Base-by-base conservation (phyloP, 2,888 invertebrate species). In the Mimas tiliae region DNA sequence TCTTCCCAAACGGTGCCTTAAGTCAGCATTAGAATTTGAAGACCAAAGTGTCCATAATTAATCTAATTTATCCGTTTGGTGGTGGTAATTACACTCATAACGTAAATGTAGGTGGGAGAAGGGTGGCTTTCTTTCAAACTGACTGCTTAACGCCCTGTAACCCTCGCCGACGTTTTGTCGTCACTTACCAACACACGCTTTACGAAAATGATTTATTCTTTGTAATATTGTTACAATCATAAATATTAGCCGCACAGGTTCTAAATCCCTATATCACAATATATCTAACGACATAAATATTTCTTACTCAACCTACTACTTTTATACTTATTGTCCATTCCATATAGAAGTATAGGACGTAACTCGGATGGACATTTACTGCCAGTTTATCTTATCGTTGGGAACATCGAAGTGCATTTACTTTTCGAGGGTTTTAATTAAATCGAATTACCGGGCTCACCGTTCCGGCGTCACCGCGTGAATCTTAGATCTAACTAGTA, bases 401-500 rank as follows among this genome's bases (percentile, higher is more conserved):
- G 72, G 75, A 74, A 82, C 82, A 82, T 82, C 71, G 78, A 81
- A 79, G 78, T 75, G 71, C 78, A 76, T 83, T 83, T 79, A 82
- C 84, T 79, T 80, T 42, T 74, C 81, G 80, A 85, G 78, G 82
- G 82, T 82, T 90, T 91, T 91, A 91, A 91, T 91, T 90, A 91
- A 92, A 91, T 88, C 86, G 88, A 89, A 91, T 91, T 90, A 89
- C 85, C 76, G 75, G 83, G 85, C 85, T 84, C 85, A 84, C 82
- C 83, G 83, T 86, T 84, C 80, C 83, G 79, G 85, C 85, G 84
- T 84, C 80, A 82, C 79, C 76, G 77, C 77, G 75, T 77, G 84
- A 85, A 87, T 86, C 86, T 87, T 82, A 76, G 79, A 74, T 77
- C 79, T 74, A 73, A 81, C 75, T 81, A 78, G 80, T 74, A 69